A percentile compares a stretch with the other conserved stretches of the same genome.
Evolutionary conservation across 2,113 vertebrate genomes (phyloP).

Genomic region (Choloepus hoffmanni): DNA sequence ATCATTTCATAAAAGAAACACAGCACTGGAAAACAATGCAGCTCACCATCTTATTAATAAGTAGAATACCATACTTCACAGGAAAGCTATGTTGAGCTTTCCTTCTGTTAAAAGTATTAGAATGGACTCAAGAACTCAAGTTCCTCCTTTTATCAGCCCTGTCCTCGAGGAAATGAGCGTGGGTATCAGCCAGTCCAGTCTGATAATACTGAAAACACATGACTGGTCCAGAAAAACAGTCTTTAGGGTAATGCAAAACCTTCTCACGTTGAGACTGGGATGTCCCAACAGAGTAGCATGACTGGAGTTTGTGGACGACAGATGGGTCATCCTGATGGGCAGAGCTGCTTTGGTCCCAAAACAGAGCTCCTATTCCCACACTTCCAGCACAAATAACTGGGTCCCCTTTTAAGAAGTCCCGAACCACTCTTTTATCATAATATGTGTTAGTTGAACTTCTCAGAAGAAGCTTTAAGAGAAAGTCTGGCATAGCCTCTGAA

Average conservation of each 20-base stretch:
- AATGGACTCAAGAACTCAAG: neutral
- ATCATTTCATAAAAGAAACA: conserved; percentile 5
- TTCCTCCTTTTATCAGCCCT: neutral
- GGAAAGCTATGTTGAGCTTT: neutral
- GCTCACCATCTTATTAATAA: neutral
- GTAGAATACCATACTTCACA: neutral
- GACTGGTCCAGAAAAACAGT: neutral
- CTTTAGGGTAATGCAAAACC: neutral
- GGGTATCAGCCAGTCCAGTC: neutral
- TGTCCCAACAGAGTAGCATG: neutral
- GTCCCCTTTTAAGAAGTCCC: neutral
- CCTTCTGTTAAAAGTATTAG: neutral
- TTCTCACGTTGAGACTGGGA: neutral
- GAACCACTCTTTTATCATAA: neutral
- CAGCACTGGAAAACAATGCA: neutral
- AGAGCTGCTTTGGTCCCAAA: neutral
- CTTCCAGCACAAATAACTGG: neutral
- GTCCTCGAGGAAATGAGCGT: neutral
- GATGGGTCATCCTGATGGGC: neutral
- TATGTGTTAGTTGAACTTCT: neutral
- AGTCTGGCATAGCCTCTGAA: neutral
- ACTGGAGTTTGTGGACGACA: neutral
- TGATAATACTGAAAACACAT: neutral
- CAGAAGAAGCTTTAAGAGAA: neutral
- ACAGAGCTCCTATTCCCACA: neutral